Evolutionary conservation across 2,888 invertebrate genomes (phyloP).

Genomic region (Drosophila affinis): DNA sequence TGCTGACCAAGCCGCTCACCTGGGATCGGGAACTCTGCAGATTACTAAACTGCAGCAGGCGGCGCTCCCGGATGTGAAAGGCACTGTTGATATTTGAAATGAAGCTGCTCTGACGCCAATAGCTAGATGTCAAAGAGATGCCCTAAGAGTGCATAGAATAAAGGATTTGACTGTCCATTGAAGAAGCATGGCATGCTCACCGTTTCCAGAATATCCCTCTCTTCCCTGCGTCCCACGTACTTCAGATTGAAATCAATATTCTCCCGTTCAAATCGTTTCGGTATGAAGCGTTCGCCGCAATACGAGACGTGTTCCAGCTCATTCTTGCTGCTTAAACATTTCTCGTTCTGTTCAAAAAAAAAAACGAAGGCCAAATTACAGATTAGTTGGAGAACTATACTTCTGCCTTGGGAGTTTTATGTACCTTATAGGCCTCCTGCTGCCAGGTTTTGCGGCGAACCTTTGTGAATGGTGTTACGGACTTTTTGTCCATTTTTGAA

Average conservation of each 20-base stretch:
- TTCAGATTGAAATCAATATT: slow-evolving; percentile 62
- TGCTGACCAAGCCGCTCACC: slow-evolving; percentile 8
- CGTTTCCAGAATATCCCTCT: slow-evolving; percentile 70
- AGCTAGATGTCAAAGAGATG: slow-evolving; percentile 39
- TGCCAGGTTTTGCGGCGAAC: slow-evolving; percentile 55
- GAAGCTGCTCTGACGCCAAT: slow-evolving; percentile 72
- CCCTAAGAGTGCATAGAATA: slow-evolving; percentile 12
- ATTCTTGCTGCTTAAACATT: neutral
- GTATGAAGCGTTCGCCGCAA: slow-evolving; percentile 82
- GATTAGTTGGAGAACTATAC: neutral
- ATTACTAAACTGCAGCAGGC: slow-evolving; percentile 69
- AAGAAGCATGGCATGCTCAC: slow-evolving; percentile 45
- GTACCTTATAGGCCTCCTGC: slow-evolving; percentile 57
- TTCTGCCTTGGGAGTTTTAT: neutral
- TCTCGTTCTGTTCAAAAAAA: slow-evolving; percentile 32
- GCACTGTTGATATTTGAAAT: slow-evolving; percentile 57
- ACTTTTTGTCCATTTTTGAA: slow-evolving; percentile 39
- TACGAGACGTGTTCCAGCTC: slow-evolving; percentile 10
- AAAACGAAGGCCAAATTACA: neutral
- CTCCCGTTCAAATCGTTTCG: slow-evolving; percentile 71
- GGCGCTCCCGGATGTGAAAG: slow-evolving; percentile 62
- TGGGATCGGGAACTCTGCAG: neutral
- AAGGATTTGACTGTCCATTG: no score
- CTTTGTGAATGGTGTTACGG: slow-evolving; percentile 48
- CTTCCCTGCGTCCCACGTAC: slow-evolving; percentile 49